Conservation (phyloP, 2,797 vertebrate species). For the Sphaeramia orbicularis region DNA sequence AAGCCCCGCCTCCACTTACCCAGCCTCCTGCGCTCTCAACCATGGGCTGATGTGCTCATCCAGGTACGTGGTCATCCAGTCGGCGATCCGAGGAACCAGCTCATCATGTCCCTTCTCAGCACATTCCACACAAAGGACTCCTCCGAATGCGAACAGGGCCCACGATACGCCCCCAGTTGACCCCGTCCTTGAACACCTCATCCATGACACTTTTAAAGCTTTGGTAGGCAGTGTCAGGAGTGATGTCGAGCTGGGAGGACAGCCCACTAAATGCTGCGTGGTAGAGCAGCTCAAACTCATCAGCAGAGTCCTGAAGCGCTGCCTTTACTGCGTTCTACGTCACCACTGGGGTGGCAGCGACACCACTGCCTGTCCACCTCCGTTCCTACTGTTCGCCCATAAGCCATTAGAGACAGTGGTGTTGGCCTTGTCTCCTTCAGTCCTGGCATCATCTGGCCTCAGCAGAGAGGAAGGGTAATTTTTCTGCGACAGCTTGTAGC, state of each 20-base stretch:
- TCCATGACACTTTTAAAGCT: slow-evolving; percentile 97
- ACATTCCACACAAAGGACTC: slow-evolving; percentile 93
- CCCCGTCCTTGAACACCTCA: slow-evolving; percentile 94
- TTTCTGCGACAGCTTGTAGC: slow-evolving; percentile 93
- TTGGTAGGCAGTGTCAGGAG: slow-evolving; percentile 91
- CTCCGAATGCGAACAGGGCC: slow-evolving; percentile 95
- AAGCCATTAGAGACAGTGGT: slow-evolving; percentile 43
- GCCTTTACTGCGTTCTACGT: slow-evolving; percentile 84
- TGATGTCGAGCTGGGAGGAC: slow-evolving; percentile 93
- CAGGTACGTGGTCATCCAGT: slow-evolving; percentile 97
- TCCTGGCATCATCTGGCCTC: slow-evolving; percentile 54
- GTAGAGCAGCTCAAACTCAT: slow-evolving; percentile 94
- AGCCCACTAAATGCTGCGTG: slow-evolving; percentile 92
- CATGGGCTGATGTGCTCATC: slow-evolving; percentile 93
- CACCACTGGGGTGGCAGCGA: slow-evolving; percentile 21
- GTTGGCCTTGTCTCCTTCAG: slow-evolving; percentile 55
- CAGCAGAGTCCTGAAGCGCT: slow-evolving; percentile 89
- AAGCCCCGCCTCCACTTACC: slow-evolving; percentile 84
- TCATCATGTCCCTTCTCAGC: slow-evolving; percentile 93
- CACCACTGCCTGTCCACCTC: slow-evolving; percentile 15
- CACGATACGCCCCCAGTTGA: slow-evolving; percentile 98
- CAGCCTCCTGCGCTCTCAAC: slow-evolving; percentile 97
- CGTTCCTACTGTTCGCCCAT: slow-evolving; percentile 21
- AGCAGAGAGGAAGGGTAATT: slow-evolving; percentile 88
- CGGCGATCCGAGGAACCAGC: slow-evolving; percentile 90